Conservation (phyloP, 2,113 vertebrate genomes). For the Nasalis larvatus region DNA sequence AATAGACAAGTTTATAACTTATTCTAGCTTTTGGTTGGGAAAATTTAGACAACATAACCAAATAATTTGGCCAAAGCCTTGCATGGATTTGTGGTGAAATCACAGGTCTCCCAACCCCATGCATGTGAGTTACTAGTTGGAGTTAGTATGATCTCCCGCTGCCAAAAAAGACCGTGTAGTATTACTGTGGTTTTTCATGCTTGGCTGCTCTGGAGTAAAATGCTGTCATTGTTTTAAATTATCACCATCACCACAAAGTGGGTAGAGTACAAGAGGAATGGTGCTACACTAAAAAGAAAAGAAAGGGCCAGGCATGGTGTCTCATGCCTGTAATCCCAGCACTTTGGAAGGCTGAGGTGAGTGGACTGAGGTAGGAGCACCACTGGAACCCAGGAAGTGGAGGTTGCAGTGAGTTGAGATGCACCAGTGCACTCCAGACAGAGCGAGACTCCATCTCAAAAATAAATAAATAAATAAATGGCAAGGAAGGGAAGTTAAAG, state of each 20-base stretch:
- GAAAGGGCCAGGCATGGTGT: too few relatives aligned
- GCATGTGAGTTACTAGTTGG: neutral
- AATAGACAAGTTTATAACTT: neutral
- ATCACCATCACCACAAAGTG: neutral
- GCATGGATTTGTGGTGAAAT: neutral
- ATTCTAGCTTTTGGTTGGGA: neutral
- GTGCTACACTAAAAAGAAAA: neutral
- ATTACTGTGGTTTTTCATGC: neutral
- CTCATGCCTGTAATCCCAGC: too few relatives aligned
- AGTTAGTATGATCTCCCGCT: neutral
- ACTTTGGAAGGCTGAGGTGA: too few relatives aligned
- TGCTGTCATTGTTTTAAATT: conserved; percentile 1
- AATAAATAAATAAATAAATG: too few relatives aligned
- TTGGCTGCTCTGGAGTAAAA: neutral
- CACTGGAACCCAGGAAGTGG: too few relatives aligned
- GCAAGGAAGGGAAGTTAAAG: too few relatives aligned
- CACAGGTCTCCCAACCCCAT: neutral
- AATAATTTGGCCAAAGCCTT: neutral
- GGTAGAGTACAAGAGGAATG: neutral
- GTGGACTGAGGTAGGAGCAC: too few relatives aligned
- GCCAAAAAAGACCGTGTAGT: neutral
- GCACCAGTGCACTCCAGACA: too few relatives aligned
- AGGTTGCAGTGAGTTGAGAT: too few relatives aligned
- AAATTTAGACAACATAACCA: neutral
- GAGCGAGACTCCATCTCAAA: too few relatives aligned